phyloP scores from a whole-genome alignment of 2,797 vertebrate species.

The Parambassis ranga region DNA sequence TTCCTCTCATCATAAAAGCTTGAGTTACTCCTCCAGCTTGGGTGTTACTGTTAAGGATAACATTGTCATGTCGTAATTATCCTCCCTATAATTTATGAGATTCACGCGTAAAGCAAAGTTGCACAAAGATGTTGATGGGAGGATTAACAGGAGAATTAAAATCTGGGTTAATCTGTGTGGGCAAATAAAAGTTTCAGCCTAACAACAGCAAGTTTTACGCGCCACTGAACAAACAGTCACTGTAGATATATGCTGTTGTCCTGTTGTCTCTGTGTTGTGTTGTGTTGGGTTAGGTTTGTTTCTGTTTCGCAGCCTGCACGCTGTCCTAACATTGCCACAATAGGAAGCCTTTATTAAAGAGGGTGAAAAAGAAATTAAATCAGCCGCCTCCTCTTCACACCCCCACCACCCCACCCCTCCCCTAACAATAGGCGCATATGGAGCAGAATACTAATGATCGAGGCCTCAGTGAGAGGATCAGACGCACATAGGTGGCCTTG shows the following conservation, averaged over 20 bases:
- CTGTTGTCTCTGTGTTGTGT: not conserved
- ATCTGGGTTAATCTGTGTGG: slow-evolving; percentile 3
- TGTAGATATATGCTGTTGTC: not conserved
- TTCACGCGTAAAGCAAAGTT: not conserved
- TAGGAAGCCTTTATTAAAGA: slow-evolving; percentile 63
- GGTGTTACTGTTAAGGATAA: not conserved
- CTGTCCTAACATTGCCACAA: slow-evolving; percentile 38
- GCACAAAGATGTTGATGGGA: not conserved
- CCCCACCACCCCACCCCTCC: slow-evolving; percentile 35
- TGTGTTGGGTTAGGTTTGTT: not conserved
- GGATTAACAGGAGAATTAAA: not conserved
- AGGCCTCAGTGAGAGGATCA: slow-evolving; percentile 42
- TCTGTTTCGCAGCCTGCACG: not conserved
- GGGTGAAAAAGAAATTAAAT: slow-evolving; percentile 76
- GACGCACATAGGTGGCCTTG: slow-evolving; percentile 29
- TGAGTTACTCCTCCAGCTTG: slow-evolving; percentile 11
- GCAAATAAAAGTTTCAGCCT: slow-evolving; percentile 14
- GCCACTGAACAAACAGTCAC: not conserved
- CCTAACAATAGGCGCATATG: slow-evolving; percentile 81
- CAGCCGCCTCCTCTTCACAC: slow-evolving; percentile 66
- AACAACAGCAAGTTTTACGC: slow-evolving; percentile 19
- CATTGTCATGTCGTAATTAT: not conserved
- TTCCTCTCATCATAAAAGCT: slow-evolving; percentile 30
- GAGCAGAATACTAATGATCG: slow-evolving; percentile 81
- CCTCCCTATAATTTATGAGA: not conserved